Evolutionary conservation across 2,113 vertebrate genomes (phyloP), one percentile per base, ranked within the genome.

Genomic region (Oreocharis arfaki): DNA sequence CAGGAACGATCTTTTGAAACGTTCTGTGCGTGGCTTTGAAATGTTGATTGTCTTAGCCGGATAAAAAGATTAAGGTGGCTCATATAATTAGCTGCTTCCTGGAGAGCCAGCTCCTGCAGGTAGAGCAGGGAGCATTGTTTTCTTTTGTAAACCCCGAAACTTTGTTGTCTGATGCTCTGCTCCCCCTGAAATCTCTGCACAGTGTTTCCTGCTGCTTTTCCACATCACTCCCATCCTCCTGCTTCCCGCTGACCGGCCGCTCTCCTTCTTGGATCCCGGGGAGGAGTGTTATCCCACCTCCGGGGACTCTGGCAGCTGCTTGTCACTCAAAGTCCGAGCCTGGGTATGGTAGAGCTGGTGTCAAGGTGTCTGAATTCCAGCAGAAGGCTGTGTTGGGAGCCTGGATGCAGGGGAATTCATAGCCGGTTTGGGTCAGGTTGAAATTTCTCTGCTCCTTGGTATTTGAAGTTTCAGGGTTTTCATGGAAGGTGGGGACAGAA

Each of bases 21-120:
- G 26, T 88, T 94, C 73, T 42, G 42, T 78, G 41, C 7, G 1
- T 90, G 27, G 70, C 93, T 97, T 96, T 94, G 84, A 94, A 96
- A 95, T 96, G 94, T 92, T 95, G 94, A 96, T 93, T 92, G 93
- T 95, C 57, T 95, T 93, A 89, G 92, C 73, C 1, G 80, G 96
- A 96, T 97, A 92, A 92, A 96, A 97, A 96, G 96, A 96, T 96
- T 90, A 95, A 94, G 93, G 83, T 94, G 90, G 88, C 80, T 96
- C 80, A 68, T 96, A 84, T 90, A 92, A 96, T 94, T 93, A 82
- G 61, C 65, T 93, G 60, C 86, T 96, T 96, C 96, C 92, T 81
- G 90, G 85, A 87, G 88, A 89, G 87, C 86, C 81, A 75, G 90
- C 89, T 95, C 83, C 83, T 69, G 73, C 94, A 92, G 92, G 79